Percentiles rank a stretch among this genome's conserved stretches.
phyloP scores from a whole-genome alignment of 2,888 invertebrate species.

The Octonoba sinensis region DNA sequence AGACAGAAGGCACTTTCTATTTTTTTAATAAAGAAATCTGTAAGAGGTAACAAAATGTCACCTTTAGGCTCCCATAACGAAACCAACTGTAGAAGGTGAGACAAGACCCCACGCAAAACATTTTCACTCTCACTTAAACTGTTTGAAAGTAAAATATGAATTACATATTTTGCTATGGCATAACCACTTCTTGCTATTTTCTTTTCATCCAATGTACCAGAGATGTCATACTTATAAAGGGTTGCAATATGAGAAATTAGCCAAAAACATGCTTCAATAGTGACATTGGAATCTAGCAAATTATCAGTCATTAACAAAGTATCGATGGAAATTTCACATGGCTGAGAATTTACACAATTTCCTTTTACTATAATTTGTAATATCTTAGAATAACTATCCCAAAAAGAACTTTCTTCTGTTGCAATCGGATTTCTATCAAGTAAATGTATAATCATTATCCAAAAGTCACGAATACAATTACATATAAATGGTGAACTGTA shows the following conservation, averaged over 20 bases:
- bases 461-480: conserved; percentile 48
- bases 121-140: conserved; percentile 14
- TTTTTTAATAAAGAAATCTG: conserved; percentile 49
- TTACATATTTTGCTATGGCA: conserved; percentile 20
- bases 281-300: background rate
- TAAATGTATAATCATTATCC: conserved; percentile 45
- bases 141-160: conserved; percentile 9
- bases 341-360: background rate
- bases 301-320: conserved; percentile 9
- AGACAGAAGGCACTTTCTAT: conserved; percentile 36
- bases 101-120: conserved; percentile 19
- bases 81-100: conserved; percentile 21
- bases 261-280: conserved; percentile 40
- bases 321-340: conserved; percentile 2
- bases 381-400: conserved; percentile 16
- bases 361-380: conserved; percentile 20
- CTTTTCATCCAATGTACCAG: conserved; percentile 6
- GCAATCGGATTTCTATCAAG: conserved; percentile 10
- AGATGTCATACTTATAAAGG: conserved; percentile 34
- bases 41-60: conserved; percentile 38
- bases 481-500: conserved; percentile 36
- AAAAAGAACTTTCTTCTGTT: conserved; percentile 16
- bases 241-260: conserved; percentile 38
- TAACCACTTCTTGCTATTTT: conserved; percentile 27
- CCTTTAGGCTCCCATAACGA: conserved; percentile 40